Base-by-base conservation (phyloP, 2,888 invertebrate species). In the Sabatieria punctata region DNA sequence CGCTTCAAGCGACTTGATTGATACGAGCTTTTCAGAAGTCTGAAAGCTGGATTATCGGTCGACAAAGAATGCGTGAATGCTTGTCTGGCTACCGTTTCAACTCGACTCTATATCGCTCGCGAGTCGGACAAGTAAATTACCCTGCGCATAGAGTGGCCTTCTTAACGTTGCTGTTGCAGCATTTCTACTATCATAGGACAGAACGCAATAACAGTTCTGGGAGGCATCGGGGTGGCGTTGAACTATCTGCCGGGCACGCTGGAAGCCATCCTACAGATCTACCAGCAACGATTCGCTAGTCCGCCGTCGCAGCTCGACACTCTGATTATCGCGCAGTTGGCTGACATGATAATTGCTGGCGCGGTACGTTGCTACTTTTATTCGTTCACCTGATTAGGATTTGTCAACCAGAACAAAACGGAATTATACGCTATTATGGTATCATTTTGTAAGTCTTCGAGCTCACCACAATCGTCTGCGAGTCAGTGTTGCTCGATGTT, bases 191-290 rank as follows among this genome's bases (percentile, higher is more conserved):
- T 97, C 30, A 88, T 97, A 36, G 85, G 89, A 51, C 82, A 85
- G 27, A 99, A 97, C 65, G 91, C 93, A 38, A 91, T 99, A 33
- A 82, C 91, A 45, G 89, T 93, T 77, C 71, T 99, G 66, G 95
- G 97, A 0, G 88, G 89, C 61, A 85, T 99, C 15, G 95, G 95
- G n/a, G 88, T 93, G 1, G 83, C 86, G 0, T 70, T 95, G 54
- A 85, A 85, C 64, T 85, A 85, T 0, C 84, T 86, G 0, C n/a
- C n/a, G n/a, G 85, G 85, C 65, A 89, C 91, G 0, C 86, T 88
- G 0, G 85, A 89, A 56, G 86, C 86, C 1, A 88, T 95, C 52
- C 71, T 95, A 36, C 88, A 91, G 68, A 93, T 97, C 67, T 89
- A 95, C 65, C 88, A 91, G 61, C 93, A 97, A 68, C 76, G 75